Evolutionary conservation across 2,113 vertebrate genomes (phyloP).

Genomic region (Toxotes chatareus): DNA sequence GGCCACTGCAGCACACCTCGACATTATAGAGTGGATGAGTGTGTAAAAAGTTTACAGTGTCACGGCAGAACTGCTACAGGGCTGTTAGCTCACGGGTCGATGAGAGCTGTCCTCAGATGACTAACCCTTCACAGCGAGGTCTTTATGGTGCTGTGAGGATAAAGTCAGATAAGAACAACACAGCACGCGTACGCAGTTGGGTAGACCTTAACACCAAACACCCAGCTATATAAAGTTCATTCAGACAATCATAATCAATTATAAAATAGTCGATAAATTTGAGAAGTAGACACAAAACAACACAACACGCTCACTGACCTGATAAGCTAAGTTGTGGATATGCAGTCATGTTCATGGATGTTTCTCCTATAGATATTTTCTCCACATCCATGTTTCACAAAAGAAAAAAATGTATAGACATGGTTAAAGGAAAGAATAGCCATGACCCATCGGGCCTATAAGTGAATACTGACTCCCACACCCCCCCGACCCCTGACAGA

Average conservation of each 20-base stretch:
- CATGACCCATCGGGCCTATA: neutral
- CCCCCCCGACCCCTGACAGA: neutral
- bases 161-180: conserved; percentile 32
- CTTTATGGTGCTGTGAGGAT: conserved; percentile 22
- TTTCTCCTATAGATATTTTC: neutral
- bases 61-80: conserved; percentile 45
- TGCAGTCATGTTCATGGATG: neutral
- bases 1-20: conserved; percentile 13
- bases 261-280: conserved; percentile 38
- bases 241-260: conserved; percentile 44
- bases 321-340: neutral
- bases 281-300: conserved; percentile 9
- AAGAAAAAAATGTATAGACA: neutral
- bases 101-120: conserved; percentile 54
- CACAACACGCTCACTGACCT: neutral
- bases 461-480: conserved; percentile 11
- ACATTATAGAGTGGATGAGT: conserved; percentile 54
- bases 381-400: neutral
- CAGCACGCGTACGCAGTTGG: neutral
- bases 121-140: conserved; percentile 41
- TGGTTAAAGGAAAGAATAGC: conserved; percentile 12
- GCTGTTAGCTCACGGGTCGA: conserved; percentile 51
- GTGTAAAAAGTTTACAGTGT: conserved; percentile 54
- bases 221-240: neutral
- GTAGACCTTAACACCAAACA: neutral